A percentile compares a stretch with the other conserved stretches of the same genome.
phyloP scores from a whole-genome alignment of 1,140 invertebrate species.

The Pseudoatta argentina region DNA sequence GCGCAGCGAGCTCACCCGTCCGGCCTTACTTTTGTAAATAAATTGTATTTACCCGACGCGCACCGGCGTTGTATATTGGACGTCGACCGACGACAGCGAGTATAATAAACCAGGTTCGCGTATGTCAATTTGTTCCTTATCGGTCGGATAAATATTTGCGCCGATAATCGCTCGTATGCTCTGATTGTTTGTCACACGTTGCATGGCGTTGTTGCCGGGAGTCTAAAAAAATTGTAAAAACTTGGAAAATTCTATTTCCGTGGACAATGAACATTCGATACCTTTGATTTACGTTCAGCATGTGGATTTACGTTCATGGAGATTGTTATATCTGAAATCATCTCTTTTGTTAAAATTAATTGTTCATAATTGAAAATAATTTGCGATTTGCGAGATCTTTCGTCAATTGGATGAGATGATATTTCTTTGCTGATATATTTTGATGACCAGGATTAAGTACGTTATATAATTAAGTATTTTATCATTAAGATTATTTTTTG shows the following conservation, averaged over 20 bases:
- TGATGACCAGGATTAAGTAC: too few species aligned
- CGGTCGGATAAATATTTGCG: constrained; percentile 33
- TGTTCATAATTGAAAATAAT: not conserved
- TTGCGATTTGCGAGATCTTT: not conserved
- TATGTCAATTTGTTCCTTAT: constrained; percentile 49
- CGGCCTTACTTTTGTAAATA: constrained; percentile 57
- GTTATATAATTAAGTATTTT: not conserved
- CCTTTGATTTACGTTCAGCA: not conserved
- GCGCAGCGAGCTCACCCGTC: constrained; percentile 30
- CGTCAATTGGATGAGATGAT: not conserved
- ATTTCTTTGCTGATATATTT: not conserved
- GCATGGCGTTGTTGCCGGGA: not conserved
- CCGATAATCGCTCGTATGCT: constrained; percentile 10
- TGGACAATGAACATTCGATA: not conserved
- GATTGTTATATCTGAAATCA: not conserved
- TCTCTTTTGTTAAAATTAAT: not conserved
- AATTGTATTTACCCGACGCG: constrained; percentile 24
- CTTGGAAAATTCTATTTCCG: not conserved
- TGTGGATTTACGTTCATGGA: not conserved
- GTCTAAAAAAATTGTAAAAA: constrained; percentile 15
- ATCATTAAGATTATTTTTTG: constrained; percentile 10
- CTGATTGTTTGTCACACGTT: constrained; percentile 26
- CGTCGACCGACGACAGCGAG: constrained; percentile 20
- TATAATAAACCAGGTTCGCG: constrained; percentile 27
- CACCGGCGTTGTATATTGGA: not conserved